These are phyloP conservation scores for Tragelaphus strepsiceros DNA, from an alignment of 2,113 vertebrate genomes.

Conservation along the genomic window DNA sequence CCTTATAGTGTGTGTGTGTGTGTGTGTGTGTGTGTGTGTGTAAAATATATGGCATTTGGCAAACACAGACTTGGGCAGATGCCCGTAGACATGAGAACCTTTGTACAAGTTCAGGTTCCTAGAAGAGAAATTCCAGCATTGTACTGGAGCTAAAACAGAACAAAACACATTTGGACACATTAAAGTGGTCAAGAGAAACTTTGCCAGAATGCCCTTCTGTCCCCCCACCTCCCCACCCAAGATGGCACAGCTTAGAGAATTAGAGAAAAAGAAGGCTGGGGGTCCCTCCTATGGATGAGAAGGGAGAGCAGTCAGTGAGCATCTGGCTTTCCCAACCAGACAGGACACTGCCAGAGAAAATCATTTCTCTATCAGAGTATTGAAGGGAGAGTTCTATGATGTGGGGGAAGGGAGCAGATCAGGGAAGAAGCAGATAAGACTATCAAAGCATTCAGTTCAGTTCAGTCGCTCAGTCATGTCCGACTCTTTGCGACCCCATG, in stretches of 20 bases:
- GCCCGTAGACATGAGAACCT: not conserved
- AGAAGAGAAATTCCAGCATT: not conserved
- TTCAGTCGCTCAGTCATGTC: too few relatives aligned
- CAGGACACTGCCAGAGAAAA: not conserved
- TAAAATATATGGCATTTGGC: not conserved
- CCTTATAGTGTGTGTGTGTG: not conserved
- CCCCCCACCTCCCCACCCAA: accelerated
- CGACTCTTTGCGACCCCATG: too few relatives aligned
- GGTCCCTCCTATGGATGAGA: not conserved
- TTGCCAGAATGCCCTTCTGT: not conserved
- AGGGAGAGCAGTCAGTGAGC: not conserved
- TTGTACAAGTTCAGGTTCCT: not conserved
- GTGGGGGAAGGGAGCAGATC: not conserved
- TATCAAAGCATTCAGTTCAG: not conserved
- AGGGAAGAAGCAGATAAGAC: not conserved
- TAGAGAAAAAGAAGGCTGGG: not conserved
- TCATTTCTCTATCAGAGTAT: too few relatives aligned
- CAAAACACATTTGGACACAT: not conserved
- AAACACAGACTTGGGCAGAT: not conserved
- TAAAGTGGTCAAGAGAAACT: not conserved
- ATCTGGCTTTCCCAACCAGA: not conserved
- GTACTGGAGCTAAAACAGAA: not conserved
- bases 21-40: not conserved
- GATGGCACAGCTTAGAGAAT: not conserved
- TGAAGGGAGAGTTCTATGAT: not conserved